Percentiles rank a stretch among this genome's conserved stretches.
These are phyloP conservation scores for Chionodraco myersi DNA, from an alignment of 2,113 vertebrate genomes.

Conservation along the genomic window DNA sequence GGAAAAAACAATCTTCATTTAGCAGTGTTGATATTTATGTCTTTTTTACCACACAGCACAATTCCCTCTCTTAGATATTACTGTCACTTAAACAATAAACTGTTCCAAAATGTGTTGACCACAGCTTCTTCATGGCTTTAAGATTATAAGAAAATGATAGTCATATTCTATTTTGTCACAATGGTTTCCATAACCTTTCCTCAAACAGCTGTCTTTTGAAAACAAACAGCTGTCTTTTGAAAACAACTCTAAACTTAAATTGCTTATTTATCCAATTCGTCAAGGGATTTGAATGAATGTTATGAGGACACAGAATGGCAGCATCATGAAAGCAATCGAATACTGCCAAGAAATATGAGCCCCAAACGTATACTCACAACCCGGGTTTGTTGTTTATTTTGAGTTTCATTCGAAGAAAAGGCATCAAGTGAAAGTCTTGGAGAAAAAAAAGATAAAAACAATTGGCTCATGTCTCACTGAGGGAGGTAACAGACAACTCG, in stretches of 20 bases:
- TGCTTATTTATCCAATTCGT: slow-evolving; percentile 66
- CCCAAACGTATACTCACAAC: slow-evolving; percentile 4
- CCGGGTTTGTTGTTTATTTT: slow-evolving; percentile 47
- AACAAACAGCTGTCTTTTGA: slow-evolving; percentile 33
- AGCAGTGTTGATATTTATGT: background rate
- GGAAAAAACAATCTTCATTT: background rate
- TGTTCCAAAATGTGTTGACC: slow-evolving; percentile 3
- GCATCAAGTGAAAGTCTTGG: slow-evolving; percentile 24
- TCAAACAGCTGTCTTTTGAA: slow-evolving; percentile 37
- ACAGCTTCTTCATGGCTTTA: background rate
- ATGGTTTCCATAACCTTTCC: slow-evolving; percentile 38
- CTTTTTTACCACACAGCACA: background rate
- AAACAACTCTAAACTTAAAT: slow-evolving; percentile 28
- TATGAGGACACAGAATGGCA: slow-evolving; percentile 45
- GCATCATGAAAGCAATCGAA: slow-evolving; percentile 55
- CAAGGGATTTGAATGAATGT: slow-evolving; percentile 49
- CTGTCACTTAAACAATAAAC: slow-evolving; percentile 32
- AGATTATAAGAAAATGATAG: background rate
- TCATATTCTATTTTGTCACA: background rate
- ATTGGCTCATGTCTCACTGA: slow-evolving; percentile 37
- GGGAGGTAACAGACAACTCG: slow-evolving; percentile 52
- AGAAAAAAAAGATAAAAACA: background rate
- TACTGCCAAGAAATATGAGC: slow-evolving; percentile 51
- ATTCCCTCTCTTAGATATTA: slow-evolving; percentile 14
- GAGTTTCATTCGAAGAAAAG: slow-evolving; percentile 33